Evolutionary conservation across 2,113 vertebrate species (phyloP).

Genomic region (Donacobius atricapilla): DNA sequence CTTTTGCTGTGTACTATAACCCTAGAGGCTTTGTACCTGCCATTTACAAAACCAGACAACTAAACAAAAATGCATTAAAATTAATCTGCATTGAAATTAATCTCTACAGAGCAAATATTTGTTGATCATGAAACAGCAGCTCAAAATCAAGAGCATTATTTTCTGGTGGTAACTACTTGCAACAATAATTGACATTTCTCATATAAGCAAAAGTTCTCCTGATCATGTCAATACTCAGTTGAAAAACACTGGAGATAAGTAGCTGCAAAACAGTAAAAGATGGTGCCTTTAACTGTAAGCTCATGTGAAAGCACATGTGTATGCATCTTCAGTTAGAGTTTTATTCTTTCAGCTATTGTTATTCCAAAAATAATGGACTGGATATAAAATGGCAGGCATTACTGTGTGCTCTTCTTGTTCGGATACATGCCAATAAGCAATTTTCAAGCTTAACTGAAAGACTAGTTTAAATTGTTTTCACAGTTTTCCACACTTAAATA

Average conservation of each 20-base stretch:
- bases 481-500: background rate
- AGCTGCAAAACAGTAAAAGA: background rate
- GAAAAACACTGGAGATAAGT: background rate
- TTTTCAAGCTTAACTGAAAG: conserved; percentile 23
- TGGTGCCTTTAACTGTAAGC: background rate
- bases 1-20: background rate
- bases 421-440: background rate
- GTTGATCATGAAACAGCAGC: background rate
- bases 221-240: background rate
- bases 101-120: background rate
- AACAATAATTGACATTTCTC: background rate
- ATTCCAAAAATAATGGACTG: background rate
- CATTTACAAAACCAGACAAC: background rate
- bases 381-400: background rate
- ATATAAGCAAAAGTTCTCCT: background rate
- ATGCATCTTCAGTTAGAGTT: background rate
- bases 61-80: background rate
- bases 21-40: background rate
- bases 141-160: background rate
- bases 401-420: background rate
- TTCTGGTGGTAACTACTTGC: background rate
- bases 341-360: background rate
- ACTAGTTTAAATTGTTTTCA: background rate
- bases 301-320: background rate
- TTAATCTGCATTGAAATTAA: background rate